Percentiles rank a stretch among this genome's conserved stretches.
These are phyloP conservation scores for Carollia perspicillata DNA, from an alignment of 2,113 vertebrate genomes.

Conservation along the genomic window DNA sequence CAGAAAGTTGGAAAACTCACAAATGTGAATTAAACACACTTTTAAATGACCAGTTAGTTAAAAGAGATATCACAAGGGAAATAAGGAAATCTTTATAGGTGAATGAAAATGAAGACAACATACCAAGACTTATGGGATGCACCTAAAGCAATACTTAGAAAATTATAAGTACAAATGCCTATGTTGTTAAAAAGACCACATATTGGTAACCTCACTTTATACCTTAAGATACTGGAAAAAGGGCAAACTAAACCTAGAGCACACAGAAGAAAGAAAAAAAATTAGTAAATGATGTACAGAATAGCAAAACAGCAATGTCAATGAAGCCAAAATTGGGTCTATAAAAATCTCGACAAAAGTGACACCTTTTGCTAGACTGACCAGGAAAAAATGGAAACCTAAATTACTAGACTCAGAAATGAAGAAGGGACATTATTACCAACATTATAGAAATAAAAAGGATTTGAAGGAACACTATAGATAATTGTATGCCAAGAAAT, in stretches of 20 bases:
- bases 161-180: neutral
- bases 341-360: neutral
- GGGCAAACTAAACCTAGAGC: neutral
- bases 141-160: neutral
- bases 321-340: neutral
- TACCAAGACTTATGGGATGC: neutral
- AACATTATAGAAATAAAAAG: constrained; percentile 29
- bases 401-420: constrained; percentile 34
- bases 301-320: neutral
- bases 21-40: constrained; percentile 17
- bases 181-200: neutral
- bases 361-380: neutral
- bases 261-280: neutral
- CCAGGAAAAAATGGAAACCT: neutral
- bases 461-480: neutral
- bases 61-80: neutral
- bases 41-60: neutral
- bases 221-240: constrained; percentile 9
- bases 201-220: neutral
- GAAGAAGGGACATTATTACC: neutral
- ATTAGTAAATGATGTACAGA: constrained; percentile 4
- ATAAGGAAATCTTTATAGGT: constrained; percentile 12
- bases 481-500: constrained; percentile 6
- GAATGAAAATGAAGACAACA: constrained; percentile 21
- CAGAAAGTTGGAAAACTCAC: neutral